These are phyloP conservation scores for Porites australiensis DNA, from an alignment of 64 coral and sea anemone species.

Conservation along the genomic window DNA sequence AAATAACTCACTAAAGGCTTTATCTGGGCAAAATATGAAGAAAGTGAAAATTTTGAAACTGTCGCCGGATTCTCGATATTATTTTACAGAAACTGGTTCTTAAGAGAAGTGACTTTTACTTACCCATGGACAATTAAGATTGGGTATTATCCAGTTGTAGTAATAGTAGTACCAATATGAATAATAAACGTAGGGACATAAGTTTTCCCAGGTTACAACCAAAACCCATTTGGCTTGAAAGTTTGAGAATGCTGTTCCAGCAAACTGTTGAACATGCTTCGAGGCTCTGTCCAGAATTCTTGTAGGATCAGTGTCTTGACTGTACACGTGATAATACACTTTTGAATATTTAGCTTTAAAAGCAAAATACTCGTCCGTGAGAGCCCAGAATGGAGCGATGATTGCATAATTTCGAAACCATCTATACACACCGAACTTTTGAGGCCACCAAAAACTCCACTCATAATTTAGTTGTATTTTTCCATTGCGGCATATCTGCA, in stretches of 20 bases:
- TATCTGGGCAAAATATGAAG: too few relatives aligned
- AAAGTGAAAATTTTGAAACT: too few relatives aligned
- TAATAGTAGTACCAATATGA: not conserved
- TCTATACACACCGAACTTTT: not conserved
- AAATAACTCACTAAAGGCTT: too few relatives aligned
- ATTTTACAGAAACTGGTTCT: too few relatives aligned
- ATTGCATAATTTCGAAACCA: not conserved
- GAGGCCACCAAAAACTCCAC: not conserved
- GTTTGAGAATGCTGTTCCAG: not conserved
- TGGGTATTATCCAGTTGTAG: not conserved
- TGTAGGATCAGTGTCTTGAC: not conserved
- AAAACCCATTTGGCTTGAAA: slow-evolving; percentile 5
- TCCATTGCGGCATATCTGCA: slow-evolving; percentile 18
- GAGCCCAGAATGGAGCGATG: slow-evolving; percentile 24
- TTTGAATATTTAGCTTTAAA: not conserved
- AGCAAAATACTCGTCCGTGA: not conserved
- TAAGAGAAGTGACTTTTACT: not conserved
- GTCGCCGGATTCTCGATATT: too few relatives aligned
- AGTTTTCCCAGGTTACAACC: slow-evolving; percentile 31
- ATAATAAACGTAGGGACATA: slow-evolving; percentile 12
- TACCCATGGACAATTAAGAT: not conserved
- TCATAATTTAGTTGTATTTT: not conserved
- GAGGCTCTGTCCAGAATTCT: not conserved
- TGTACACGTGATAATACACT: slow-evolving; percentile 18
- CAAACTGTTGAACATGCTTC: slow-evolving; percentile 2